phyloP scores from a whole-genome alignment of 1,140 invertebrate genomes.

The Heterodera schachtii region DNA sequence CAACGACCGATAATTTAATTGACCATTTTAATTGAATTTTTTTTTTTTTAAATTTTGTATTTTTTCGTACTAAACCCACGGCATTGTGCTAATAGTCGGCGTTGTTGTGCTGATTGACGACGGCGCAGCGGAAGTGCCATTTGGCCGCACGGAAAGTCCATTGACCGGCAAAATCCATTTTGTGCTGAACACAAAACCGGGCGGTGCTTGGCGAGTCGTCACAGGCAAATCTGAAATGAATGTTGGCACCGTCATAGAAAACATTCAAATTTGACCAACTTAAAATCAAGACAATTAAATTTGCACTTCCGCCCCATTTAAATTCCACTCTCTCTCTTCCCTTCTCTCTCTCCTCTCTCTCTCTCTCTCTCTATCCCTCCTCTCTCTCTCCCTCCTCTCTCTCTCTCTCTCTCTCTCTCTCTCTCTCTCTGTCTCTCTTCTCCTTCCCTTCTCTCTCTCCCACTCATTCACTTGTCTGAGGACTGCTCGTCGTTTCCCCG shows the following conservation, averaged over 20 bases:
- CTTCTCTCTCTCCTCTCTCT: no score
- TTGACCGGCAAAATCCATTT: slow-evolving; percentile 39
- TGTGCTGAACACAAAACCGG: slow-evolving; percentile 41
- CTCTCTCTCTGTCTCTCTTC: no score
- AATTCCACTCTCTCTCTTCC: no score
- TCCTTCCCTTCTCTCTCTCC: no score
- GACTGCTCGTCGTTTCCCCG: slow-evolving; percentile 5
- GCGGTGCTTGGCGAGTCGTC: slow-evolving; percentile 13
- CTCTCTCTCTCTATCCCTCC: no score
- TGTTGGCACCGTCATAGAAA: background rate
- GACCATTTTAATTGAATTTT: background rate
- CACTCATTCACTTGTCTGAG: background rate
- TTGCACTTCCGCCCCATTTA: no score
- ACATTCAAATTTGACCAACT: no score
- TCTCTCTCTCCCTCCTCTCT: no score
- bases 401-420: no score
- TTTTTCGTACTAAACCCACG: background rate
- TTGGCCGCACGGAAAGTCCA: slow-evolving; percentile 8
- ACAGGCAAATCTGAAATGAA: background rate
- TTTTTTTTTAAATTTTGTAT: background rate
- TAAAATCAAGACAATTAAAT: no score
- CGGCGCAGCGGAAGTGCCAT: background rate
- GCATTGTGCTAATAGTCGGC: background rate
- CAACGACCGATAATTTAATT: no score
- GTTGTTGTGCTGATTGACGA: background rate